Base-by-base conservation (phyloP, 2,888 invertebrate genomes). In the Scotopteryx bipunctaria region DNA sequence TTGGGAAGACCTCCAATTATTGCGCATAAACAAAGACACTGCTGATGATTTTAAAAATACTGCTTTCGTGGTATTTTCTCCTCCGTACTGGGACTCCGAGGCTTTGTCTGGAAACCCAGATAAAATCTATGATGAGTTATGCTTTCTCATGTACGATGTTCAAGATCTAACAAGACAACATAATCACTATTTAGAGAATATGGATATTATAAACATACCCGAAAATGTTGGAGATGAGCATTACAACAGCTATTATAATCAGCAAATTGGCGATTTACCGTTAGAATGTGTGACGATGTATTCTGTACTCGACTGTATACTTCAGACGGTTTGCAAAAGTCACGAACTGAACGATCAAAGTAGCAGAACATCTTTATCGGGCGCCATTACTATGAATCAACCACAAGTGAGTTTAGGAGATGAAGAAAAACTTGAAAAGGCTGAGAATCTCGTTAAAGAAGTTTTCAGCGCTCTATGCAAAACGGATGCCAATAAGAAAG, bases 131-230 rank as follows among this genome's bases (percentile, higher is more conserved):
- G 89, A 92, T 52, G 86, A 88, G 57, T 55, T 92, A 17, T 91
- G 91, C 61, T 89, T 69, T 53, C 77, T 91, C 2, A 78, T 91
- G 71, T 92, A 91, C 54, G 92, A 92, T 64, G 71, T 92, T 31
- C 88, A 91, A 66, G 92, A 92, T 61, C 77, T 92, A 36, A 77
- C 78, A 3, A 71, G 89, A 51, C 91, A 91, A 60, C 91, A 92
- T 64, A 31, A 37, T 2, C 76, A 86, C 61, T 92, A 90, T 66
- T 69, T 91, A 49, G 71, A 83, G 6, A 90, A 86, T 59, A 89
- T 92, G 83, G 76, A 82, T 54, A 74, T 86, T 33, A 73, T 83
- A 32, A 53, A 69, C 37, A 74, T 90, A 50, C 81, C 86, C 1
- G 54, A 71, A 36, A 71, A 72, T 13, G 27, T 35, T 15, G 40